Evolutionary conservation across 2,888 invertebrate genomes (phyloP).

Genomic region (Drosophila nigricruria): DNA sequence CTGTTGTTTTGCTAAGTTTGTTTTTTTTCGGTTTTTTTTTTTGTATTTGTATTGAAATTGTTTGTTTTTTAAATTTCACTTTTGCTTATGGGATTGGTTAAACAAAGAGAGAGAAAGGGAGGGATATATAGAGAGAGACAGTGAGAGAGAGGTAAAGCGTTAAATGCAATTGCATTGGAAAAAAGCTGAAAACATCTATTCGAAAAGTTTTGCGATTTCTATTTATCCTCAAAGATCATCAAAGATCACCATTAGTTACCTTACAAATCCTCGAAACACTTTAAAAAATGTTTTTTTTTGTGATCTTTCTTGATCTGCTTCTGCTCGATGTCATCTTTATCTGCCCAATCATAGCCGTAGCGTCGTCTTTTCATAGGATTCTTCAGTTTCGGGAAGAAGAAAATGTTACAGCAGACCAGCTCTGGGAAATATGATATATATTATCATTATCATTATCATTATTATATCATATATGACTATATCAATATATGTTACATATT

Average conservation of each 20-base stretch:
- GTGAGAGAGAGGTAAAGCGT: background rate
- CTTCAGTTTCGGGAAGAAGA: background rate
- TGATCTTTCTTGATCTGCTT: too few species aligned
- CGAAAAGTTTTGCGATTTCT: too few species aligned
- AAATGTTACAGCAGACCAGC: background rate
- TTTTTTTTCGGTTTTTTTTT: background rate
- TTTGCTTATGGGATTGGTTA: conserved; percentile 15
- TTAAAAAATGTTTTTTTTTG: too few species aligned
- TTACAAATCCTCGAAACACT: background rate
- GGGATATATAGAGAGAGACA: background rate
- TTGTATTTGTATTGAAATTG: conserved; percentile 20
- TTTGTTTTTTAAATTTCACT: conserved; percentile 47
- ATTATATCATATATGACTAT: too few species aligned
- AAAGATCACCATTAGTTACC: background rate
- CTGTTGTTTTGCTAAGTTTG: conserved; percentile 32
- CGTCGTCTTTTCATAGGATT: background rate
- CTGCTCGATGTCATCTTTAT: too few species aligned
- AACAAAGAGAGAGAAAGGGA: background rate
- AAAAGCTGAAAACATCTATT: background rate
- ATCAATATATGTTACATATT: background rate
- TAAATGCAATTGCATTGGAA: conserved; percentile 1
- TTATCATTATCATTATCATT: too few species aligned
- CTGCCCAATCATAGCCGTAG: background rate
- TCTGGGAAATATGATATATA: too few species aligned
- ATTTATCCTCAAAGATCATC: background rate